These are phyloP conservation scores for Delia radicum DNA, from an alignment of 1,140 invertebrate genomes.

Conservation along the genomic window DNA sequence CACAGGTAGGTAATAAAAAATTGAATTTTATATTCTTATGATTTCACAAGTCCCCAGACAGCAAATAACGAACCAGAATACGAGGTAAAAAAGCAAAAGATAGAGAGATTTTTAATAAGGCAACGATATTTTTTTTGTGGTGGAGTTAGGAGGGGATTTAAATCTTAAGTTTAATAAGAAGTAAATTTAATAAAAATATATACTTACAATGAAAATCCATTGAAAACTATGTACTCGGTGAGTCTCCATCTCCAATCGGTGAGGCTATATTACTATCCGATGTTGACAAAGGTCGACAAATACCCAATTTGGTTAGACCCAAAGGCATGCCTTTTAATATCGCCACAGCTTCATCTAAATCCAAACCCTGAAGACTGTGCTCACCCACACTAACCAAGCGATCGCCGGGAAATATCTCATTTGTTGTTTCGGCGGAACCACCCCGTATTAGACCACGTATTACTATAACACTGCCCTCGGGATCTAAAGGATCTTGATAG, in stretches of 20 bases:
- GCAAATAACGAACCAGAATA: too few species aligned
- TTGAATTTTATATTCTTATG: too few species aligned
- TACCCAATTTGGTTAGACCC: conserved; percentile 80
- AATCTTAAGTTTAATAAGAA: too few species aligned
- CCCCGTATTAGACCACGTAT: conserved; percentile 90
- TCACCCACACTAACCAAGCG: conserved; percentile 87
- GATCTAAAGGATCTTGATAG: conserved; percentile 88
- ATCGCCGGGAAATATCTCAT: conserved; percentile 88
- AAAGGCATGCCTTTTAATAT: conserved; percentile 82
- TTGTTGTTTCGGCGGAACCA: conserved; percentile 84
- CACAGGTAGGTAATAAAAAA: background rate
- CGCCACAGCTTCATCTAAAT: conserved; percentile 87
- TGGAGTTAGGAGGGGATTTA: too few species aligned
- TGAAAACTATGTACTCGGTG: conserved; percentile 51
- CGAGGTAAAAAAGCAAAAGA: too few species aligned
- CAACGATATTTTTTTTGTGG: too few species aligned
- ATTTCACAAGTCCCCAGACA: too few species aligned
- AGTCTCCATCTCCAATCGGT: conserved; percentile 41
- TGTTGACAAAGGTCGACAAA: conserved; percentile 75
- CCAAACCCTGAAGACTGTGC: conserved; percentile 81
- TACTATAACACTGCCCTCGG: conserved; percentile 88
- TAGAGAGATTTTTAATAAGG: too few species aligned
- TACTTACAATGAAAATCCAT: conserved; percentile 42
- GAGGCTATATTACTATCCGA: conserved; percentile 59
- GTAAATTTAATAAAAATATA: conserved; percentile 8